phyloP scores from a whole-genome alignment of 2,113 vertebrate species.

The Oreochromis tanganicae region DNA sequence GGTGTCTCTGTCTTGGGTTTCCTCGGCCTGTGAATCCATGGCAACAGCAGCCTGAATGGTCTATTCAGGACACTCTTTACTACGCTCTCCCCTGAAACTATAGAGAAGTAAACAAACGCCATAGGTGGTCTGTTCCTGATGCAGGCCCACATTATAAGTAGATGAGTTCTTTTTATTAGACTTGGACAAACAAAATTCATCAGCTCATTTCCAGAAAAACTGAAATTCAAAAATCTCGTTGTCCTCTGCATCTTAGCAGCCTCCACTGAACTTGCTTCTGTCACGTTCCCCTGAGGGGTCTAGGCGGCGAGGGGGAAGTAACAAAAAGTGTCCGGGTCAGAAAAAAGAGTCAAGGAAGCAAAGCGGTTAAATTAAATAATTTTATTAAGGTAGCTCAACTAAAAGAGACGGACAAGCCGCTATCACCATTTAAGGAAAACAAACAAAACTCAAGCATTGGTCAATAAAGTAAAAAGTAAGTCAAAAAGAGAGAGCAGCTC shows the following conservation, averaged over 20 bases:
- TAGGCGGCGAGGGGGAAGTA: no score
- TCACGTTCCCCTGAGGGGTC: no score
- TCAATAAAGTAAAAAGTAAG: no score
- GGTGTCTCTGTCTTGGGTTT: constrained; percentile 45
- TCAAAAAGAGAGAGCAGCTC: no score
- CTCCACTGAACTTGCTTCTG: background rate
- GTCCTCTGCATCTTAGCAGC: background rate
- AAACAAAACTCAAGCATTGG: no score
- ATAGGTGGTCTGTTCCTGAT: background rate
- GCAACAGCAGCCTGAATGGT: constrained; percentile 59
- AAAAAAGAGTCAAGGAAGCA: no score
- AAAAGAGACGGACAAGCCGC: no score
- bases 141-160: background rate
- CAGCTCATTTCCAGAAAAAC: background rate
- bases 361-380: no score
- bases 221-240: accelerated
- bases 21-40: constrained; percentile 48
- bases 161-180: background rate
- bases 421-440: no score
- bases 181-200: background rate
- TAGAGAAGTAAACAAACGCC: constrained; percentile 10
- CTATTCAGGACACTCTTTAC: constrained; percentile 22
- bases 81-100: constrained; percentile 8
- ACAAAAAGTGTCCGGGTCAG: no score
- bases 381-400: no score